Conservation (phyloP, 2,113 vertebrate species). For the Synodontis membranacea region DNA sequence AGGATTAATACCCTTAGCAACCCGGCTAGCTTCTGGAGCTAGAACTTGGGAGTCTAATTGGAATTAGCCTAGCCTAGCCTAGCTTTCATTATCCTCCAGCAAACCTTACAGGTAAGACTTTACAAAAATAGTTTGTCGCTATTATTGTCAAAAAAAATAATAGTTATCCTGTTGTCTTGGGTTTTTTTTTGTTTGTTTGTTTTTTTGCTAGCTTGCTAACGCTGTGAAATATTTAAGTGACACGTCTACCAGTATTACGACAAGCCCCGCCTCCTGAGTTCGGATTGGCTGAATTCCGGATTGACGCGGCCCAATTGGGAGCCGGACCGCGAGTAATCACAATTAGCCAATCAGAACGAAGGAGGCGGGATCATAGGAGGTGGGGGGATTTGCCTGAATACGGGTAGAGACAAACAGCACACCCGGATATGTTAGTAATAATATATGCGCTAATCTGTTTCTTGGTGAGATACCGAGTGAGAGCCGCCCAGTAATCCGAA, state of each 20-base stretch:
- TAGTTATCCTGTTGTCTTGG: background rate
- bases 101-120: constrained; percentile 24
- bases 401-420: background rate
- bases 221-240: constrained; percentile 3
- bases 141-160: background rate
- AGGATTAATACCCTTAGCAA: background rate
- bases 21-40: background rate
- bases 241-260: constrained; percentile 26
- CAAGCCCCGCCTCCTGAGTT: background rate
- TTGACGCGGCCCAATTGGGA: background rate
- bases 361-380: background rate
- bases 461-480: background rate
- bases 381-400: background rate
- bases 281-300: background rate
- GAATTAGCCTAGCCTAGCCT: background rate
- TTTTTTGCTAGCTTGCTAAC: constrained; percentile 5
- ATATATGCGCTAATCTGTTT: background rate
- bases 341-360: background rate
- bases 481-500: background rate
- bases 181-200: background rate
- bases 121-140: background rate
- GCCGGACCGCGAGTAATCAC: background rate
- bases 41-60: background rate
- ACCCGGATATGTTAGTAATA: background rate
- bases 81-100: background rate